These are phyloP conservation scores for Trachurus trachurus DNA, from an alignment of 2,797 vertebrate genomes.

Conservation along the genomic window DNA sequence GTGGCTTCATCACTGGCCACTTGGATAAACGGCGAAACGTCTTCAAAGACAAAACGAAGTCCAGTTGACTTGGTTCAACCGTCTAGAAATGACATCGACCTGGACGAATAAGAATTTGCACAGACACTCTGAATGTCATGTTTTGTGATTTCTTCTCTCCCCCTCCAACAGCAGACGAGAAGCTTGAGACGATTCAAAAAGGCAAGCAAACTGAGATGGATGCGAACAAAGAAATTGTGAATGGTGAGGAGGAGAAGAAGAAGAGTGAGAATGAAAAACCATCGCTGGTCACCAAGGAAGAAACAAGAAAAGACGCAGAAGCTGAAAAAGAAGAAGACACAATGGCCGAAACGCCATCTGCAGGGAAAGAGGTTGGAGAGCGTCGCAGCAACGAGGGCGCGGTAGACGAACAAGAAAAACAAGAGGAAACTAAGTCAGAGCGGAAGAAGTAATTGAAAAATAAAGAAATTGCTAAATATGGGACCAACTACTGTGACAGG, in stretches of 20 bases:
- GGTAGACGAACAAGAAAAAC: constrained; percentile 43
- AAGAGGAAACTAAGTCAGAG: constrained; percentile 52
- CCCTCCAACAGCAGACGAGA: constrained; percentile 45
- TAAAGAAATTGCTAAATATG: constrained; percentile 50
- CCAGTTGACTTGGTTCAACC: too few relatives aligned
- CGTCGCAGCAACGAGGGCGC: constrained; percentile 15
- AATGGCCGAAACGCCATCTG: constrained; percentile 20
- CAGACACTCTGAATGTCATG: neutral
- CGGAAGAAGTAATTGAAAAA: constrained; percentile 63
- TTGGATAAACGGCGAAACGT: too few relatives aligned
- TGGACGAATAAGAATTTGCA: too few relatives aligned
- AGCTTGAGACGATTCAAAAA: constrained; percentile 37
- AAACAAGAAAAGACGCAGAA: constrained; percentile 49
- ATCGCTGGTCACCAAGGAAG: constrained; percentile 20
- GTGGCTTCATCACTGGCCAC: too few relatives aligned
- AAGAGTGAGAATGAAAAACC: constrained; percentile 44
- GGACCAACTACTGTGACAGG: constrained; percentile 85
- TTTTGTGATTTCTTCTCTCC: constrained; percentile 28
- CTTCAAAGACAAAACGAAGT: too few relatives aligned
- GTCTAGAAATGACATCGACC: too few relatives aligned
- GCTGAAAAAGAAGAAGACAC: constrained; percentile 49
- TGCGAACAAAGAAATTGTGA: constrained; percentile 31
- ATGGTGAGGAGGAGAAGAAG: constrained; percentile 22
- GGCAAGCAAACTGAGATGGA: constrained; percentile 37
- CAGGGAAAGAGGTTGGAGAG: constrained; percentile 36